Evolutionary conservation across 2,888 invertebrate genomes (phyloP).

Genomic region (Siphlonurus alternatus): DNA sequence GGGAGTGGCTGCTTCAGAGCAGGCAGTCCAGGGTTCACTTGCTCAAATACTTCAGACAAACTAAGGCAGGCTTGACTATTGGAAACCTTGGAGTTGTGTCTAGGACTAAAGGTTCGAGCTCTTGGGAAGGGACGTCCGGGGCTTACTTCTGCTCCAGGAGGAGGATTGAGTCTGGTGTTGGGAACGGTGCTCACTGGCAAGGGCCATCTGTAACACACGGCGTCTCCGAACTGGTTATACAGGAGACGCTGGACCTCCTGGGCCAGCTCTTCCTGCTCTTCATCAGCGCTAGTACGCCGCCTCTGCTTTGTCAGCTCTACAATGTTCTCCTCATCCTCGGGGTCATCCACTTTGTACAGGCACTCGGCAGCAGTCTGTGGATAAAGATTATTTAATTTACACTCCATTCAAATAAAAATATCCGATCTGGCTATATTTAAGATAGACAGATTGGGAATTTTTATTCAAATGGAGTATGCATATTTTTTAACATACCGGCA

Average conservation of each 20-base stretch:
- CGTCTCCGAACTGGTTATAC: slow-evolving; percentile 6
- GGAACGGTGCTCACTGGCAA: not conserved
- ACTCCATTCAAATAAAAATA: too few species aligned
- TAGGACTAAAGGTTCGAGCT: not conserved
- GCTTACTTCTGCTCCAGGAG: not conserved
- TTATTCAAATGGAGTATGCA: too few species aligned
- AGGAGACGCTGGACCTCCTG: slow-evolving; percentile 1
- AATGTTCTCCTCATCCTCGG: not conserved
- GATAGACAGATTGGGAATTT: too few species aligned
- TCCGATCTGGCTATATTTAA: too few species aligned
- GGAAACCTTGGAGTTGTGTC: not conserved
- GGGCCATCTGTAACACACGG: slow-evolving; percentile 1
- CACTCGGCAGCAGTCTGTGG: slow-evolving; percentile 6
- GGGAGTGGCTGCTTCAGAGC: not conserved
- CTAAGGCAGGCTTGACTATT: not conserved
- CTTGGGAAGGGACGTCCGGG: not conserved
- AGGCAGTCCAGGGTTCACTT: not conserved
- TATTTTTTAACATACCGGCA: too few species aligned
- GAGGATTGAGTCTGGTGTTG: not conserved
- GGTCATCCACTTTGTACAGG: not conserved
- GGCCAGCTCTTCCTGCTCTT: not conserved
- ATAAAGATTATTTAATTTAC: not conserved
- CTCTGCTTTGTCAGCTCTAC: not conserved
- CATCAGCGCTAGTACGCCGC: not conserved
- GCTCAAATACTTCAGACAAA: not conserved